Conservation (phyloP, 2,797 vertebrate species). For the Leucoraja ocellata region DNA sequence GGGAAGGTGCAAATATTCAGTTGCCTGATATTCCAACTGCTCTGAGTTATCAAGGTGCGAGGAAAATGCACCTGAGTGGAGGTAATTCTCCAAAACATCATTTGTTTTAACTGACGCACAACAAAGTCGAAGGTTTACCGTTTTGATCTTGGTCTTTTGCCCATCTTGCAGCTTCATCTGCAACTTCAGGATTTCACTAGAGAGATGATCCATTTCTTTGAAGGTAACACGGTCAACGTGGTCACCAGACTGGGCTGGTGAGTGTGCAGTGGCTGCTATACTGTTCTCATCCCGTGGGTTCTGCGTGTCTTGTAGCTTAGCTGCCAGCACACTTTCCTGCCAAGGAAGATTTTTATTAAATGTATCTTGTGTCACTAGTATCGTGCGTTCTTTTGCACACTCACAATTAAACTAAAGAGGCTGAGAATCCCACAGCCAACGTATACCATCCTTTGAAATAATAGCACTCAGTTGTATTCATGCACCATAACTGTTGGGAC, state of each 20-base stretch:
- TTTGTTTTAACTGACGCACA: neutral
- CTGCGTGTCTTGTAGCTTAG: conserved; percentile 40
- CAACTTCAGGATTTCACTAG: neutral
- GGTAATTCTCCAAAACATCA: neutral
- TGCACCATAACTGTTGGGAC: neutral
- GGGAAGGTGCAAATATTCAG: neutral
- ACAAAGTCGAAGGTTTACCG: neutral
- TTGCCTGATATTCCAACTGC: neutral
- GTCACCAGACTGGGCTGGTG: neutral
- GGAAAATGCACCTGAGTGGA: neutral
- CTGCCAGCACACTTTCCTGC: conserved; percentile 49
- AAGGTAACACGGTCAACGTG: neutral
- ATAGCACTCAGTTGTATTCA: neutral
- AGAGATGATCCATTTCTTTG: neutral
- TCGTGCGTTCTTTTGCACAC: too few species aligned
- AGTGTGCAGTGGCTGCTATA: neutral
- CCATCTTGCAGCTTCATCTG: neutral
- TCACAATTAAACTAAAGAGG: neutral
- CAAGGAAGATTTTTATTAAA: conserved; percentile 34
- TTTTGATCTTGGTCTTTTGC: neutral
- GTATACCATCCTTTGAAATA: neutral
- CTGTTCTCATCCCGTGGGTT: rapidly evolving
- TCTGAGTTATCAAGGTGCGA: neutral
- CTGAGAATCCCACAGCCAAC: neutral
- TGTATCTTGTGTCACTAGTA: neutral